Percentiles rank a stretch among this genome's conserved stretches.
Conservation (phyloP, 2,797 vertebrate genomes). For the Dallia pectoralis region DNA sequence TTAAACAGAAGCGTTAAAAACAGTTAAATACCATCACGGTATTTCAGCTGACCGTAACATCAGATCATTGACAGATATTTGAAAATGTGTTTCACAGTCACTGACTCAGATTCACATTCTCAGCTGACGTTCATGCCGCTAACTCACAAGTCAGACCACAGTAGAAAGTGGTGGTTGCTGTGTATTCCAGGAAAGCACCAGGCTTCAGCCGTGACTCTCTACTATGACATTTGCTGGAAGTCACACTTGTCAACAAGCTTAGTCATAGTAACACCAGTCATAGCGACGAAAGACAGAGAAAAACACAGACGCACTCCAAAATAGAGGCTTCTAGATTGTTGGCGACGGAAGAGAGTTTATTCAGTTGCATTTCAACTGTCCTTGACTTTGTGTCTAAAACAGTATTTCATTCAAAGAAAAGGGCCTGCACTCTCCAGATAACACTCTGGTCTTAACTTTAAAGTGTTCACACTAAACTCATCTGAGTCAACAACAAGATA, state of each 20-base stretch:
- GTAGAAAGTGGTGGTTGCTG: constrained; percentile 7
- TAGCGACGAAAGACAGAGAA: neutral
- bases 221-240: constrained; percentile 32
- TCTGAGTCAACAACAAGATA: neutral
- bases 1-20: constrained; percentile 10
- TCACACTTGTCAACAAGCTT: constrained; percentile 16
- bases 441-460: neutral
- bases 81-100: constrained; percentile 16
- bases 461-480: neutral
- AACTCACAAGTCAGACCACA: constrained; percentile 17
- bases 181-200: constrained; percentile 28
- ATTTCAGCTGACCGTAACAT: neutral
- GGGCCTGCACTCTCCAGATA: neutral
- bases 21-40: constrained; percentile 7
- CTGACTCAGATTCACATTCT: neutral
- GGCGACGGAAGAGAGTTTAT: neutral
- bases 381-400: neutral
- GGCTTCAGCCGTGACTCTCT: constrained; percentile 33
- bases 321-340: neutral
- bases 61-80: constrained; percentile 28
- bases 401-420: neutral
- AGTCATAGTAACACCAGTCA: constrained; percentile 19
- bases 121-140: neutral
- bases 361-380: neutral
- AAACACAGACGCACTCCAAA: neutral